A percentile compares a stretch with the other conserved stretches of the same genome.
phyloP scores from a whole-genome alignment of 2,113 vertebrate genomes.

The Gorsachius goisagi region DNA sequence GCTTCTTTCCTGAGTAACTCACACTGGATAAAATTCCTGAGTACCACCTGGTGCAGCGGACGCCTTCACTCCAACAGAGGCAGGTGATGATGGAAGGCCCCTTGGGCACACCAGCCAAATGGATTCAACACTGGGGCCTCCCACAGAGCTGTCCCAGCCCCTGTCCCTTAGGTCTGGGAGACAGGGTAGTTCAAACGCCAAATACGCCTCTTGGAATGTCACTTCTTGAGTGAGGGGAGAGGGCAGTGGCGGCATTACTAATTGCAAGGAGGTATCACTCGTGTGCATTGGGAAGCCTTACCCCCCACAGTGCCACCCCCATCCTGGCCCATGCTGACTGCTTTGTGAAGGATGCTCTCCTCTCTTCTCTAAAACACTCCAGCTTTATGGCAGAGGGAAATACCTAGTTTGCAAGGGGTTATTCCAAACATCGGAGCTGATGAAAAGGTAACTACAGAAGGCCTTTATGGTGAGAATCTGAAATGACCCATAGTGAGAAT shows the following conservation, averaged over 20 bases:
- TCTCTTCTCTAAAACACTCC: not conserved
- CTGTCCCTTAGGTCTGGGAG: not conserved
- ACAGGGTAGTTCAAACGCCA: slow-evolving; percentile 43
- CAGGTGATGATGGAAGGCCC: slow-evolving; percentile 62
- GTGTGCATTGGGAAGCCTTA: not conserved
- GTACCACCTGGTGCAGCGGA: slow-evolving; percentile 44
- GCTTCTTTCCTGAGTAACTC: slow-evolving; percentile 1
- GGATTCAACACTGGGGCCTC: slow-evolving; percentile 55
- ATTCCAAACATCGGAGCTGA: slow-evolving; percentile 2
- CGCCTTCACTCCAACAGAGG: fast-evolving
- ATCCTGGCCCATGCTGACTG: fast-evolving
- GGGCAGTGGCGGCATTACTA: slow-evolving; percentile 1
- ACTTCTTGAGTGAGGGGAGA: not conserved
- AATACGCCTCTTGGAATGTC: slow-evolving; percentile 1
- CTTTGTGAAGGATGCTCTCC: not conserved
- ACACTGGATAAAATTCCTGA: slow-evolving; percentile 41
- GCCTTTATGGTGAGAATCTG: not conserved
- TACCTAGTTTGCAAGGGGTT: not conserved
- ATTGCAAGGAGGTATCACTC: not conserved
- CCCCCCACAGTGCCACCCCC: not conserved
- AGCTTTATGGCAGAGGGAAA: not conserved
- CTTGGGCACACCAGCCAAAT: slow-evolving; percentile 63
- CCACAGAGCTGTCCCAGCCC: slow-evolving; percentile 45
- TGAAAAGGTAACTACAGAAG: not conserved
- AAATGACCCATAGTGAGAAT: slow-evolving; percentile 19